phyloP scores from a whole-genome alignment of 2,888 invertebrate genomes.

The Tipula lateralis region DNA sequence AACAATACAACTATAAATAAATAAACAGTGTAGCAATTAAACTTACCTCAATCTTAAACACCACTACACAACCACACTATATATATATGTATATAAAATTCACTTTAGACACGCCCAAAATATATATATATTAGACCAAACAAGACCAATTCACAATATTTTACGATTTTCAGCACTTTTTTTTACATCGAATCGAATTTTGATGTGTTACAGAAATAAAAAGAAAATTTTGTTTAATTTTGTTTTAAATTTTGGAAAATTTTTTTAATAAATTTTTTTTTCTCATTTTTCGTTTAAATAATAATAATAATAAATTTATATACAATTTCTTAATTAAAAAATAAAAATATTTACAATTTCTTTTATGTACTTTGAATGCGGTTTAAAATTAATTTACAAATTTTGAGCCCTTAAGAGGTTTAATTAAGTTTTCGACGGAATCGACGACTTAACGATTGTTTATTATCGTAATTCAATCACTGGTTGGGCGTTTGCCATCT shows the following conservation, averaged over 20 bases:
- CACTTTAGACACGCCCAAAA: background rate
- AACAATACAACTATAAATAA: background rate
- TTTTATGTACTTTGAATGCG: no score
- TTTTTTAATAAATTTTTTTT: background rate
- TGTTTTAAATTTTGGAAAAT: background rate
- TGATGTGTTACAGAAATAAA: no score
- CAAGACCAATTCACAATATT: background rate
- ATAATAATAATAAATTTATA: background rate
- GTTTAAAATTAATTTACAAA: background rate
- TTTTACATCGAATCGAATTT: background rate
- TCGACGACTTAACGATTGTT: background rate
- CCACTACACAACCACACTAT: background rate
- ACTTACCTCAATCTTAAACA: background rate
- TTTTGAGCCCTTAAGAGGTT: background rate
- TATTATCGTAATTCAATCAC: background rate
- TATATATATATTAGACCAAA: background rate
- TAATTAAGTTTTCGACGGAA: background rate
- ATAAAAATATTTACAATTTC: background rate
- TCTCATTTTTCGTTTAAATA: background rate
- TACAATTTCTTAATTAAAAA: slow-evolving; percentile 4
- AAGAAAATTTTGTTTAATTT: background rate
- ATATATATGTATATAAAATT: background rate
- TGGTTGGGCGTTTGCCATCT: slow-evolving; percentile 26
- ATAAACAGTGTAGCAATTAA: background rate
- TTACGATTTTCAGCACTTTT: background rate